phyloP scores from a whole-genome alignment of 1,140 invertebrate species.

The Maconellicoccus hirsutus region DNA sequence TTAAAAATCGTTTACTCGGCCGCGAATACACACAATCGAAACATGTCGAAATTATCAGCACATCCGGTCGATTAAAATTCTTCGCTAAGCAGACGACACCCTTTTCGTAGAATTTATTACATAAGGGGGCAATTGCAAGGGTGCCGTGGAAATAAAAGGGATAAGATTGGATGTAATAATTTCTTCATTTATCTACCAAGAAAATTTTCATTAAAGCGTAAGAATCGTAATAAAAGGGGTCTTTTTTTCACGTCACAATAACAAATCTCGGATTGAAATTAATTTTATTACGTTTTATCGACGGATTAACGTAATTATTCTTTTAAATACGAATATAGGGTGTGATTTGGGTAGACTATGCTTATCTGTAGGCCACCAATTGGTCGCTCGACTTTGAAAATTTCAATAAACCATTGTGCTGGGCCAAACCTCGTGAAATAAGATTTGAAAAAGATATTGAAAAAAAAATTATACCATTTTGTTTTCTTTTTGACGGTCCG shows the following conservation, averaged over 20 bases:
- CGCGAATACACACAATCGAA: too few relatives aligned
- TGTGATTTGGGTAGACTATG: neutral
- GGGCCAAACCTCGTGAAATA: neutral
- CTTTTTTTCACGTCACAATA: neutral
- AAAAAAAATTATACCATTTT: neutral
- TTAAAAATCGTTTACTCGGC: too few relatives aligned
- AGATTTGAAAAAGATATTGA: neutral
- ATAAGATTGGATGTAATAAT: neutral
- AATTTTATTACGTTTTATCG: neutral
- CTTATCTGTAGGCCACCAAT: neutral
- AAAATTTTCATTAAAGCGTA: neutral
- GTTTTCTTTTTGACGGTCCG: neutral
- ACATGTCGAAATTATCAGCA: neutral
- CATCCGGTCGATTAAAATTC: conserved; percentile 3
- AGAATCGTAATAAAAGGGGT: neutral
- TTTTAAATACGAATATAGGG: neutral
- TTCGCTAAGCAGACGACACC: neutral
- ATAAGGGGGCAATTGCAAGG: neutral
- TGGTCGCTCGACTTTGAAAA: neutral
- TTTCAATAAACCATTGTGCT: neutral
- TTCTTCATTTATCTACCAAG: neutral
- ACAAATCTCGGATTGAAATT: neutral
- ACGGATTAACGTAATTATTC: neutral
- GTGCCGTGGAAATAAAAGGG: neutral
- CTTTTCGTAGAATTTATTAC: neutral